phyloP scores from a whole-genome alignment of 2,888 invertebrate genomes.

The Crematogaster levior region DNA sequence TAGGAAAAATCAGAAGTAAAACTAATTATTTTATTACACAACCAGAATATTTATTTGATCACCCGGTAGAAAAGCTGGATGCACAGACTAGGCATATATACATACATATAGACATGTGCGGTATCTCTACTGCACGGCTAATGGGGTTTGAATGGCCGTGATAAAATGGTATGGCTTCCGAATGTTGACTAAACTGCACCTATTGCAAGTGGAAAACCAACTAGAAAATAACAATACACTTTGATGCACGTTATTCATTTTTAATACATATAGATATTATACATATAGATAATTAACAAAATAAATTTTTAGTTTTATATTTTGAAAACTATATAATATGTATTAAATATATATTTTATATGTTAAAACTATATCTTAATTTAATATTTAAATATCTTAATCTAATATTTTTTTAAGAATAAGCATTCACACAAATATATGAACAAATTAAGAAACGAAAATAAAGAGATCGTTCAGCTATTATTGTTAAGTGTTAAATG shows the following conservation, averaged over 20 bases:
- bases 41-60: constrained; percentile 54
- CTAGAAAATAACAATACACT: constrained; percentile 84
- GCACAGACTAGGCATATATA: constrained; percentile 72
- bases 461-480: background rate
- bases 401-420: background rate
- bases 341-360: too few species aligned
- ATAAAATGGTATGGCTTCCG: constrained; percentile 86
- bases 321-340: too few species aligned
- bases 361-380: too few species aligned
- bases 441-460: constrained; percentile 11
- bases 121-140: constrained; percentile 85
- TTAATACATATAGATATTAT: background rate
- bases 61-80: constrained; percentile 79
- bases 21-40: constrained; percentile 12
- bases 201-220: constrained; percentile 85
- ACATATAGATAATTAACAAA: constrained; percentile 30
- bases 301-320: constrained; percentile 4
- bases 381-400: too few species aligned
- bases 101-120: constrained; percentile 83
- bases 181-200: constrained; percentile 85
- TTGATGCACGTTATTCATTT: constrained; percentile 71
- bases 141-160: constrained; percentile 85
- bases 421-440: background rate
- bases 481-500: constrained; percentile 47
- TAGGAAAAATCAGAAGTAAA: background rate